phyloP scores from a whole-genome alignment of 2,797 vertebrate genomes.

The Mionectes olivaceus region DNA sequence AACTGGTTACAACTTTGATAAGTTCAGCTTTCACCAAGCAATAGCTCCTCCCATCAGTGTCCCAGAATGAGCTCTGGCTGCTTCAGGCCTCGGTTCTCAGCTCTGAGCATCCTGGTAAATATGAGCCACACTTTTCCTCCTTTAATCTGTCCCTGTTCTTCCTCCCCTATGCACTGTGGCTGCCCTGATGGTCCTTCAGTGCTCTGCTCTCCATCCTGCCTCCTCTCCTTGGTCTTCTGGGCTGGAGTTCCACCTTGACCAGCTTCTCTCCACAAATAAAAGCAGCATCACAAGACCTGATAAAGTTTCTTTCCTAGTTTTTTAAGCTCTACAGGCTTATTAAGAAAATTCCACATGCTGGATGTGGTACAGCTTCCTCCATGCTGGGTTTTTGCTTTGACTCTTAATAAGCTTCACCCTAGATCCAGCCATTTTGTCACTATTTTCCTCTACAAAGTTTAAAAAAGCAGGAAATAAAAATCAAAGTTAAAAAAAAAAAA shows the following conservation, averaged over 20 bases:
- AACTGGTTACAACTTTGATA: not conserved
- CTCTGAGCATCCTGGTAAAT: not conserved
- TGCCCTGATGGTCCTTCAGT: not conserved
- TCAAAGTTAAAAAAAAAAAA: no score
- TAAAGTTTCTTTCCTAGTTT: not conserved
- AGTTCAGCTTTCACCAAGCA: not conserved
- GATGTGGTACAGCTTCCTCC: not conserved
- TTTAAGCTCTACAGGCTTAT: not conserved
- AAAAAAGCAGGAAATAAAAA: not conserved
- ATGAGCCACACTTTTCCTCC: not conserved
- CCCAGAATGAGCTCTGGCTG: not conserved
- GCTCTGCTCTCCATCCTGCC: not conserved
- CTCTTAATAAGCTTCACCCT: not conserved
- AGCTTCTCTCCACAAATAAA: not conserved
- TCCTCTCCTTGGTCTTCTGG: not conserved
- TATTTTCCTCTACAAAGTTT: not conserved
- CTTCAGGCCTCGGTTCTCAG: not conserved
- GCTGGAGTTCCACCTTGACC: not conserved
- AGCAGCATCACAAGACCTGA: not conserved
- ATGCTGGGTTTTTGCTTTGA: not conserved
- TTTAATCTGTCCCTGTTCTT: not conserved
- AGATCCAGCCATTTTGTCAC: not conserved
- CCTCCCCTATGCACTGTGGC: rapidly evolving
- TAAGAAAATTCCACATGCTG: not conserved
- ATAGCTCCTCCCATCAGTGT: not conserved